These are phyloP conservation scores for Callipepla squamata DNA, from an alignment of 2,113 vertebrate genomes.

Conservation along the genomic window DNA sequence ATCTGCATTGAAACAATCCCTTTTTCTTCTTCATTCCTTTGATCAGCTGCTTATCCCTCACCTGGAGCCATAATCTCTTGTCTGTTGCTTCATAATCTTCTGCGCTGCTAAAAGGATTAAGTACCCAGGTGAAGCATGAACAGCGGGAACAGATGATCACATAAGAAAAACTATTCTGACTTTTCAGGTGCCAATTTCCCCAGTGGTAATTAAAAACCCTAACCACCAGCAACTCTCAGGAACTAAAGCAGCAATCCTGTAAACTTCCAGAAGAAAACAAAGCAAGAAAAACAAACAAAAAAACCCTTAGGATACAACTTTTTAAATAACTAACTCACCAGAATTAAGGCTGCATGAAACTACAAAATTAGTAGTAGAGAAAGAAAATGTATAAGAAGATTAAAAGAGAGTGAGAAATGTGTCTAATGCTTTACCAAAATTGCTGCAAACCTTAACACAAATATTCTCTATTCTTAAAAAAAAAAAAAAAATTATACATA, in stretches of 20 bases:
- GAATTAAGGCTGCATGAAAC: background rate
- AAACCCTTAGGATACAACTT: background rate
- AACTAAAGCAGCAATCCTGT: background rate
- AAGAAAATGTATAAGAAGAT: background rate
- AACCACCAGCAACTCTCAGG: background rate
- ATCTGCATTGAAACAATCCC: conserved; percentile 61
- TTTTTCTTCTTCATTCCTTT: conserved; percentile 49
- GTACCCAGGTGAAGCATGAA: conserved; percentile 55
- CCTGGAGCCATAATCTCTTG: conserved; percentile 55
- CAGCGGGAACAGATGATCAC: conserved; percentile 36
- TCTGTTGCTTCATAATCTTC: conserved; percentile 52
- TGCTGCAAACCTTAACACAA: background rate
- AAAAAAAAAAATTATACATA: background rate
- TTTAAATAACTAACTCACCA: background rate
- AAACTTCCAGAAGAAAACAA: background rate
- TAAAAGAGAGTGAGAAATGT: background rate
- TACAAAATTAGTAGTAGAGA: background rate
- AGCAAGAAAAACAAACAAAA: background rate
- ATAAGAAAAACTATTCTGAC: background rate
- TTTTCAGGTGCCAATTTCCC: background rate
- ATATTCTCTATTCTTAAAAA: background rate
- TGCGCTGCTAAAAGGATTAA: conserved; percentile 46
- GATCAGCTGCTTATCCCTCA: conserved; percentile 59
- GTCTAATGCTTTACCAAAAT: background rate
- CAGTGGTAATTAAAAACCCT: background rate